Base-by-base conservation (phyloP, 2,797 vertebrate genomes). In the Champsocephalus esox region DNA sequence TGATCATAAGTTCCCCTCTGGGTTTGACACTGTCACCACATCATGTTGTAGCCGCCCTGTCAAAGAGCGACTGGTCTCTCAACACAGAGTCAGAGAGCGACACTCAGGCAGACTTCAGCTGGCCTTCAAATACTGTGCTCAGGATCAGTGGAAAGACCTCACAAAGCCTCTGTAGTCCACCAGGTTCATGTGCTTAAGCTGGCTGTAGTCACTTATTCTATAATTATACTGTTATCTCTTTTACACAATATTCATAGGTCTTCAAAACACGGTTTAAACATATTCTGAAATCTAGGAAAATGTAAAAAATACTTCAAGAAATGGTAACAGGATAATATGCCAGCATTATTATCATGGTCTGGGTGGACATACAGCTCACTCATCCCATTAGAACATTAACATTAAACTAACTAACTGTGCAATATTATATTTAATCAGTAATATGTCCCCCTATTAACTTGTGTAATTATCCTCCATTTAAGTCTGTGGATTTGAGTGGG, bases 41-140 rank as follows among this genome's bases (percentile, higher is more conserved):
- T 85, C 73, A 34, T 89, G 80, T 84, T 82, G 70, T 88, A 93
- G 91, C 84, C 21, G 93, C 94, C 91, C 95, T 94, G 90, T 94
- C 94, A 94, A 96, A 96, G 93, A 96, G 94, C 72, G 96, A 97
- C 76, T 96, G 96, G 96, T 96, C 94, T 93, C 96, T 98, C 82
- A 94, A 95, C 92, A 96, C 95, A 96, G 96, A 96, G 93, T 95
- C 95, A 4, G 95, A 97, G 92, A 95, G 94, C 69, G 96, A 97
- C 90, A 94, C 94, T 85, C 80, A 95, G 85, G 95, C 96, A 75
- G 94, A 94, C 94, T 95, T 96, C 96, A 96, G 93, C 95, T 96
- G 95, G 95, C 96, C 96, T 50, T 96, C 96, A 95, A 97, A 97
- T 97, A 97, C 87, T 78, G 85, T 88, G 59, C 44, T 34, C 44